These are phyloP conservation scores for Cataglyphis cursor DNA, from an alignment of 2,888 invertebrate species.

Conservation along the genomic window DNA sequence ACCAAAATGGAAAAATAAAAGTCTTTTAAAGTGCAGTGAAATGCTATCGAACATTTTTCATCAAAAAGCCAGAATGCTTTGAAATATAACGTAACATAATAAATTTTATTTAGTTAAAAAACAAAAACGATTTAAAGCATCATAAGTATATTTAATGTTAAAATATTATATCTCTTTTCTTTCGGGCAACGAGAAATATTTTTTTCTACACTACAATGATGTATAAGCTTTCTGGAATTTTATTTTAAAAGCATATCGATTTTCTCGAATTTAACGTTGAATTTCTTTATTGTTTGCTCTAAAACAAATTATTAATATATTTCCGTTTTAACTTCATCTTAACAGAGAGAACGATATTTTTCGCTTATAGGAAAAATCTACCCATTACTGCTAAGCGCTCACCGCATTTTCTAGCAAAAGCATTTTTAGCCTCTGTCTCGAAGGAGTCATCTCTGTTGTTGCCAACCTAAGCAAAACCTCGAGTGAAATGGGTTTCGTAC, in stretches of 20 bases:
- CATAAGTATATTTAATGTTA: background rate
- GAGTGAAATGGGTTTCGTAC: conserved; percentile 31
- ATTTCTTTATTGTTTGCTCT: background rate
- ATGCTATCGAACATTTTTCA: conserved; percentile 3
- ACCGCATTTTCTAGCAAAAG: conserved; percentile 23
- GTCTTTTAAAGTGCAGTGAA: conserved; percentile 18
- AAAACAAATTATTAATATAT: conserved; percentile 3
- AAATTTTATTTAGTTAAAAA: background rate
- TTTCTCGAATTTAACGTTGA: background rate
- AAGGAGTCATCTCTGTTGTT: conserved; percentile 25
- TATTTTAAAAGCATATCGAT: background rate
- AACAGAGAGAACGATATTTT: background rate
- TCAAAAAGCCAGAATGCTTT: conserved; percentile 26
- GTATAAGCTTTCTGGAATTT: background rate
- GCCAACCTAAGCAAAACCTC: conserved; percentile 35
- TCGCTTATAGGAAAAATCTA: background rate
- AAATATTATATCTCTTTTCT: background rate
- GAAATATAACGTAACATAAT: conserved; percentile 22
- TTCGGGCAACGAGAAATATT: background rate
- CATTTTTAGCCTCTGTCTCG: conserved; percentile 33
- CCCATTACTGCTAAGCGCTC: conserved; percentile 8
- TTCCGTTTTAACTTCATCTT: background rate
- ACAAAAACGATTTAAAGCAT: background rate
- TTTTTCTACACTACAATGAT: background rate
- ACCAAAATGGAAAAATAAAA: conserved; percentile 21